These are phyloP conservation scores for Trachythela sp. DNA, from an alignment of 64 coral and sea anemone species.

Conservation along the genomic window DNA sequence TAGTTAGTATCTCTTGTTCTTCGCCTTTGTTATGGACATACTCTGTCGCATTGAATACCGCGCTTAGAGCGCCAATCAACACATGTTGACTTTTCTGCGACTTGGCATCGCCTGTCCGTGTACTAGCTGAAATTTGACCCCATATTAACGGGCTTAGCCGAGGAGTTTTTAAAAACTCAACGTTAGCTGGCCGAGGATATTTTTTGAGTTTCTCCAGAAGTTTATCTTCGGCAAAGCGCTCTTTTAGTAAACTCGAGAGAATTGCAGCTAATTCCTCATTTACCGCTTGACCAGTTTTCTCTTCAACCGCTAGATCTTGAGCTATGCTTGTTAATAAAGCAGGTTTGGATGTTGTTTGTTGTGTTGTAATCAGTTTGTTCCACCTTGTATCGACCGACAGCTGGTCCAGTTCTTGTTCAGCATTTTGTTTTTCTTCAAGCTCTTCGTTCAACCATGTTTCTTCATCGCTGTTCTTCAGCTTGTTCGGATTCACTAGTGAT, in stretches of 20 bases:
- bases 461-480: no score
- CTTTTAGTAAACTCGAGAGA: slow-evolving; percentile 27
- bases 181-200: slow-evolving; percentile 33
- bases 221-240: slow-evolving; percentile 12
- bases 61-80: slow-evolving; percentile 15
- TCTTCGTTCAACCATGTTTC: no score
- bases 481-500: no score
- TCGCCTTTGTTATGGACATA: not conserved
- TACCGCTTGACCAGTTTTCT: slow-evolving; percentile 35
- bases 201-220: not conserved
- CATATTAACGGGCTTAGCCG: slow-evolving; percentile 41
- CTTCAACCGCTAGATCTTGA: slow-evolving; percentile 15
- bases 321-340: not conserved
- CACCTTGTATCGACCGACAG: no score
- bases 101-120: slow-evolving; percentile 32
- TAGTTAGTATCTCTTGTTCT: no score
- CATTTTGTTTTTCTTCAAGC: no score
- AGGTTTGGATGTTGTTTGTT: no score
- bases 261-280: slow-evolving; percentile 21
- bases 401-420: no score
- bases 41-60: slow-evolving; percentile 43
- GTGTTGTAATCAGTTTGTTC: no score
- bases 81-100: slow-evolving; percentile 36
- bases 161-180: slow-evolving; percentile 24
- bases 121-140: slow-evolving; percentile 24